These are phyloP conservation scores for Falco naumanni DNA, from an alignment of 2,797 vertebrate species.

Conservation along the genomic window DNA sequence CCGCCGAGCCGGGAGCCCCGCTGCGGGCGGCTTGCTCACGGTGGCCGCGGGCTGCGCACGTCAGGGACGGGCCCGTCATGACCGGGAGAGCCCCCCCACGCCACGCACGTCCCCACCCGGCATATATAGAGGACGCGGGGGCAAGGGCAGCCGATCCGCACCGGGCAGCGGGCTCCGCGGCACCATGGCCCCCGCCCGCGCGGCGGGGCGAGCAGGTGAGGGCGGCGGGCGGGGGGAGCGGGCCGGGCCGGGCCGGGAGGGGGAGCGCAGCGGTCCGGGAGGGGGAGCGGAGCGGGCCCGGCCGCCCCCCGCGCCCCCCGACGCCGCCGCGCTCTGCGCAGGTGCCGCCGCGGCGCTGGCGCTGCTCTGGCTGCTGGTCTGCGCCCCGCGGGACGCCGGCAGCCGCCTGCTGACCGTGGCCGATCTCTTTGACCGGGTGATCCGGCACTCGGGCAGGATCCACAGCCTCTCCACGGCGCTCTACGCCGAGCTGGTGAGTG, in stretches of 20 bases:
- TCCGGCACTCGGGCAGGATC: slow-evolving; percentile 83
- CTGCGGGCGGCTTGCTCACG: background rate
- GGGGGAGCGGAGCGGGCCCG: too few species aligned
- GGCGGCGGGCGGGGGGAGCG: background rate
- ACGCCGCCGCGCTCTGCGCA: background rate
- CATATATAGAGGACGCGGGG: background rate
- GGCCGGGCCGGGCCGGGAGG: too few species aligned
- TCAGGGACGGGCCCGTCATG: background rate
- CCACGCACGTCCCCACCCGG: background rate
- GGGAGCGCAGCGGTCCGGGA: background rate
- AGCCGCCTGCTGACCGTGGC: slow-evolving; percentile 76
- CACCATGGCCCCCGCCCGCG: background rate
- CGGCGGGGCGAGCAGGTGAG: background rate
- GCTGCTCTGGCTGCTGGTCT: slow-evolving; percentile 72
- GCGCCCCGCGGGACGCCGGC: slow-evolving; percentile 38
- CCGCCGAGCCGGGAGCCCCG: background rate
- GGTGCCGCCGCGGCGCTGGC: slow-evolving; percentile 35
- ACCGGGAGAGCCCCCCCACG: background rate
- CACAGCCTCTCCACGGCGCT: slow-evolving; percentile 82
- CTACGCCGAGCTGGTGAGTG: slow-evolving; percentile 80
- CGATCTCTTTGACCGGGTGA: slow-evolving; percentile 83
- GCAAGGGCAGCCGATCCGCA: background rate
- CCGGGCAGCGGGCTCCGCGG: background rate
- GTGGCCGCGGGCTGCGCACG: background rate
- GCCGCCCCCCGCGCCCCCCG: background rate